Evolutionary conservation across 2,113 vertebrate species (phyloP).

Genomic region (Romanogobio albipinnatus): DNA sequence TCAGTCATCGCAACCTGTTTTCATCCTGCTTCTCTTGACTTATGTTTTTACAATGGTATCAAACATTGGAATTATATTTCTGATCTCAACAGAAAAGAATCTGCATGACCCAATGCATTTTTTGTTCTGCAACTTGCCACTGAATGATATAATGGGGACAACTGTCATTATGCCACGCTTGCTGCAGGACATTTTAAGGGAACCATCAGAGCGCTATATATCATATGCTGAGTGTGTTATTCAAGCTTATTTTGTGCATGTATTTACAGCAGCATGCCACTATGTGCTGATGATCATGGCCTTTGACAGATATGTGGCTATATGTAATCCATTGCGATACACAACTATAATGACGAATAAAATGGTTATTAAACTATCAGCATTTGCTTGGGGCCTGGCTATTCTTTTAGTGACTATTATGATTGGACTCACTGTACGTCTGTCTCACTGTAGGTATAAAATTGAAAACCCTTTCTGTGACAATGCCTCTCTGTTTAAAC

Average conservation of each 20-base stretch:
- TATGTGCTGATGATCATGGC: slow-evolving; percentile 71
- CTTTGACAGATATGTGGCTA: slow-evolving; percentile 69
- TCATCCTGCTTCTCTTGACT: slow-evolving; percentile 58
- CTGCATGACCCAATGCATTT: slow-evolving; percentile 73
- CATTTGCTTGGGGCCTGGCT: slow-evolving; percentile 42
- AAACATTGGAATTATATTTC: slow-evolving; percentile 59
- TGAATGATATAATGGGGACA: slow-evolving; percentile 64
- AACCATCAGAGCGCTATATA: background rate
- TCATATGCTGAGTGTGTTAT: slow-evolving; percentile 55
- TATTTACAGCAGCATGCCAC: slow-evolving; percentile 33
- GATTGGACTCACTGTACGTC: slow-evolving; percentile 50
- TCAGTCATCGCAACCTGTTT: slow-evolving; percentile 22
- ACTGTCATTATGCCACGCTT: slow-evolving; percentile 58
- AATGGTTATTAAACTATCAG: slow-evolving; percentile 60
- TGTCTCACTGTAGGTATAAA: slow-evolving; percentile 59
- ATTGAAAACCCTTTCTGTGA: slow-evolving; percentile 64
- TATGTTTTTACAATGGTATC: slow-evolving; percentile 62
- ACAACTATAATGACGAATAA: slow-evolving; percentile 59
- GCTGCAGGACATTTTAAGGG: slow-evolving; percentile 49
- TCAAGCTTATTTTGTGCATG: slow-evolving; percentile 67
- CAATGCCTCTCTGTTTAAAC: slow-evolving; percentile 65
- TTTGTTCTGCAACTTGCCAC: slow-evolving; percentile 67
- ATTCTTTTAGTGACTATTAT: slow-evolving; percentile 38
- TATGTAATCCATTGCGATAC: slow-evolving; percentile 66
- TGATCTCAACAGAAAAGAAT: slow-evolving; percentile 59